Base-by-base conservation (phyloP, 2,797 vertebrate species). In the Notolepis coatsorum region DNA sequence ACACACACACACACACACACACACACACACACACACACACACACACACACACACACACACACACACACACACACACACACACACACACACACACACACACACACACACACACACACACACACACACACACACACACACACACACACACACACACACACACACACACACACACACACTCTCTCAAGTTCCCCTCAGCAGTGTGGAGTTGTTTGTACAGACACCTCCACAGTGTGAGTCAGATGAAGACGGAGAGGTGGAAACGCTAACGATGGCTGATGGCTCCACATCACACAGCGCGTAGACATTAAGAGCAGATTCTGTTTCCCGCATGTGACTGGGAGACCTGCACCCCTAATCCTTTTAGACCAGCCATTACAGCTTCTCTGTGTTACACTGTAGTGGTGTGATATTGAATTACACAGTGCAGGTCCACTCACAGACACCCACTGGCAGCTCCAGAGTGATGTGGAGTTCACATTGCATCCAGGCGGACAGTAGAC, bases 361-460 rank as follows among this genome's bases (percentile, higher is more conserved):
- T 75, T 75, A 56, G 31, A 64, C 35, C n/a, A 38, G 64, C 35
- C 64, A 64, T 41, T 39, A 3, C 55, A 57, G 73, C 61, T 68
- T n/a, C 71, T 84, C 74, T 67, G 71, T 64, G 51, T 75, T 78
- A 48, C 70, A 61, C 37, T 61, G 39, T 83, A 82, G 74, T 77
- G 51, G 82, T 84, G 72, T 55, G 43, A 74, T 77, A 88, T 86
- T 72, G 60, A 85, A 84, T 87, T 88, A 87, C 66, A 65, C 68
- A 72, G 71, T 77, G 59, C 64, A 50, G 31, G 24, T 15, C 48
- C 28, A 12, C n/a, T 13, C n/a, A 9, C 33, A 9, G 33, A 10
- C n/a, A 37, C 33, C 5, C 9, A 9, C 33, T 81, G 67, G 64
- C 58, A 10, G 78, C 77, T 82, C 50, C 62, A 62, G 66, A 46